Percentiles rank a stretch among this genome's conserved stretches.
These are phyloP conservation scores for Agriopis aurantiaria DNA, from an alignment of 2,888 invertebrate genomes.

Conservation along the genomic window DNA sequence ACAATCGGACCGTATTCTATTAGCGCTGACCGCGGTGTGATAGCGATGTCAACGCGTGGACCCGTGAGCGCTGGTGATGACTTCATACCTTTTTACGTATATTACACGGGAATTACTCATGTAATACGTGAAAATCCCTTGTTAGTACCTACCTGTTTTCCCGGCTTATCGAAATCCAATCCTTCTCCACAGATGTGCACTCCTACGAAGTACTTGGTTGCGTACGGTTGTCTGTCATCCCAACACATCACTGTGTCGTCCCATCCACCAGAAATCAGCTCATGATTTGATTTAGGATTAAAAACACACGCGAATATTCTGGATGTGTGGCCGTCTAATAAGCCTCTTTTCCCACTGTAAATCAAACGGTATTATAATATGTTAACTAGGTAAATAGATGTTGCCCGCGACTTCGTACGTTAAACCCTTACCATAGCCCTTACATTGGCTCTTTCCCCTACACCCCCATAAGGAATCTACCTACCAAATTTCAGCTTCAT, in stretches of 20 bases:
- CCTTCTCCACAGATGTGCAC: constrained; percentile 90
- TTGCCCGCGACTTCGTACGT: too few species aligned
- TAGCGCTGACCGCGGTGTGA: too few species aligned
- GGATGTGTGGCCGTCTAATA: constrained; percentile 87
- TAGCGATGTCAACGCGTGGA: too few species aligned
- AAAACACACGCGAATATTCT: constrained; percentile 89
- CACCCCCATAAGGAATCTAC: too few species aligned
- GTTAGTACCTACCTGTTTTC: constrained; percentile 89
- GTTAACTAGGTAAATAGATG: background rate
- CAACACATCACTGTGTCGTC: constrained; percentile 89
- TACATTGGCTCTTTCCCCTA: too few species aligned
- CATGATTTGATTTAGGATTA: constrained; percentile 88
- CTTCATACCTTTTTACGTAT: too few species aligned
- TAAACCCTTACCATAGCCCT: too few species aligned
- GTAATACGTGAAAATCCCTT: too few species aligned
- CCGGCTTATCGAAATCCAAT: constrained; percentile 87
- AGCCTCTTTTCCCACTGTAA: constrained; percentile 75
- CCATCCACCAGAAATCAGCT: constrained; percentile 90
- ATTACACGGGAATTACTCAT: too few species aligned
- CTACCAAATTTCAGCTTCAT: too few species aligned
- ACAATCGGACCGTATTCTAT: too few species aligned
- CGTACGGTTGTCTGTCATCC: constrained; percentile 88
- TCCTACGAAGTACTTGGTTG: constrained; percentile 85
- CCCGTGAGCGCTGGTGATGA: too few species aligned
- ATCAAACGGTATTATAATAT: constrained; percentile 2